Percentiles rank a stretch among this genome's conserved stretches.
These are phyloP conservation scores for Apeltes quadracus DNA, from an alignment of 2,113 vertebrate species.

Conservation along the genomic window DNA sequence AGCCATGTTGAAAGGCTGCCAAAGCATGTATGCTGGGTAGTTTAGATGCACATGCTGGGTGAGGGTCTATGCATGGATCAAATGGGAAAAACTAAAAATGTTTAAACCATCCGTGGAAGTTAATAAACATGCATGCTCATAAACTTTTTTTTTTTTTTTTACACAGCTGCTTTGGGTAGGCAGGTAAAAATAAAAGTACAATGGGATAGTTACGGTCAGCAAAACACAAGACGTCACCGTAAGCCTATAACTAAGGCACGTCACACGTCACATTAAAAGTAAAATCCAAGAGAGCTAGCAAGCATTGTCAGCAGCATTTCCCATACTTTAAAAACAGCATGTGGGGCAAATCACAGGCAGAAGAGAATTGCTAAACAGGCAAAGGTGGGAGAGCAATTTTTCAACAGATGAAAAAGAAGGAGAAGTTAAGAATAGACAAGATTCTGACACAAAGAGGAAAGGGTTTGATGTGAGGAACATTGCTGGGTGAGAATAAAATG, in stretches of 20 bases:
- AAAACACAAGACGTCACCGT: conserved; percentile 12
- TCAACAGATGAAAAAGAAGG: conserved; percentile 38
- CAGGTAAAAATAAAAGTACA: conserved; percentile 24
- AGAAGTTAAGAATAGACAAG: conserved; percentile 43
- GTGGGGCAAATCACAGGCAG: conserved; percentile 45
- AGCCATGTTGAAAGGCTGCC: conserved; percentile 71
- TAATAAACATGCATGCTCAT: conserved; percentile 29
- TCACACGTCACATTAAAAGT: conserved; percentile 20
- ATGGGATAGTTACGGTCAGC: conserved; percentile 10
- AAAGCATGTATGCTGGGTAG: conserved; percentile 70
- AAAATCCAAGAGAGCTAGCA: conserved; percentile 56
- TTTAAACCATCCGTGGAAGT: conserved; percentile 45
- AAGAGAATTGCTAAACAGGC: conserved; percentile 74
- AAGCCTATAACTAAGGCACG: conserved; percentile 19
- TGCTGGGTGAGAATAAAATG: conserved; percentile 11
- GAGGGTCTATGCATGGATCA: conserved; percentile 61
- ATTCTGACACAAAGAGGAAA: conserved; percentile 15
- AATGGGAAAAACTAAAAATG: conserved; percentile 49
- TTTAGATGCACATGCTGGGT: conserved; percentile 58
- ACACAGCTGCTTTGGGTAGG: conserved; percentile 25
- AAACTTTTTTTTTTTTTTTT: conserved; percentile 29
- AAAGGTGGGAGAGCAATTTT: conserved; percentile 63
- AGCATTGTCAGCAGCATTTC: conserved; percentile 70
- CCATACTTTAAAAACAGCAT: conserved; percentile 68
- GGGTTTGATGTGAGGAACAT: conserved; percentile 9